Conservation (phyloP, 2,797 vertebrate genomes). For the Esox lucius region DNA sequence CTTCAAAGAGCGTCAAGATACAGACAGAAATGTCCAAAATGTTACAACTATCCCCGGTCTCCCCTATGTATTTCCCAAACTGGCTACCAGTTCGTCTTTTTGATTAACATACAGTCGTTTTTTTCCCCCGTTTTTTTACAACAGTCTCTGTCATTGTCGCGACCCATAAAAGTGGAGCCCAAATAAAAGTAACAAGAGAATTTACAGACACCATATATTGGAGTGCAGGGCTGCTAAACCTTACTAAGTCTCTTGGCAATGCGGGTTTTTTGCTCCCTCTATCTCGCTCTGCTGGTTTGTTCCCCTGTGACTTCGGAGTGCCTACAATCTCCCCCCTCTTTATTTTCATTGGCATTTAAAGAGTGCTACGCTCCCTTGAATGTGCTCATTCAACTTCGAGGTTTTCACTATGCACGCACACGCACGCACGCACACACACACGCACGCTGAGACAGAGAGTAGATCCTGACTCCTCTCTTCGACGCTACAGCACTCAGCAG, state of each 20-base stretch:
- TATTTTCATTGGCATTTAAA: slow-evolving; percentile 78
- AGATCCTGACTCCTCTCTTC: no score
- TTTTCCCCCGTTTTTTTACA: slow-evolving; percentile 22
- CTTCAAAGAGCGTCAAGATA: no score
- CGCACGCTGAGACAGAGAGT: not conserved
- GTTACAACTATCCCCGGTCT: no score
- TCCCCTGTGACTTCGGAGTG: slow-evolving; percentile 66
- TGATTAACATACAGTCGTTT: slow-evolving; percentile 52
- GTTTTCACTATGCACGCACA: slow-evolving; percentile 55
- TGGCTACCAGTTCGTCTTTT: slow-evolving; percentile 46
- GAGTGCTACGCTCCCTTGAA: slow-evolving; percentile 60
- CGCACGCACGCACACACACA: slow-evolving; percentile 21
- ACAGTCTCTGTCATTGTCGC: slow-evolving; percentile 69
- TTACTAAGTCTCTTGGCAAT: slow-evolving; percentile 70
- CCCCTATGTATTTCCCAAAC: slow-evolving; percentile 31
- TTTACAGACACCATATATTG: slow-evolving; percentile 76
- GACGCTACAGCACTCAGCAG: slow-evolving; percentile 40
- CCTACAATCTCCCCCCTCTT: slow-evolving; percentile 69
- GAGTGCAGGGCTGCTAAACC: slow-evolving; percentile 72
- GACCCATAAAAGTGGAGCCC: slow-evolving; percentile 68
- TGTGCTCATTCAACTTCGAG: slow-evolving; percentile 66
- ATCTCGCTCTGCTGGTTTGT: slow-evolving; percentile 71
- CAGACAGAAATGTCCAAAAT: no score
- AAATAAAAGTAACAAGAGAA: slow-evolving; percentile 73
- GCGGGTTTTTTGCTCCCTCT: slow-evolving; percentile 68